A percentile compares a stretch with the other conserved stretches of the same genome.
phyloP scores from a whole-genome alignment of 2,113 vertebrate genomes.

The Halichoeres trimaculatus region DNA sequence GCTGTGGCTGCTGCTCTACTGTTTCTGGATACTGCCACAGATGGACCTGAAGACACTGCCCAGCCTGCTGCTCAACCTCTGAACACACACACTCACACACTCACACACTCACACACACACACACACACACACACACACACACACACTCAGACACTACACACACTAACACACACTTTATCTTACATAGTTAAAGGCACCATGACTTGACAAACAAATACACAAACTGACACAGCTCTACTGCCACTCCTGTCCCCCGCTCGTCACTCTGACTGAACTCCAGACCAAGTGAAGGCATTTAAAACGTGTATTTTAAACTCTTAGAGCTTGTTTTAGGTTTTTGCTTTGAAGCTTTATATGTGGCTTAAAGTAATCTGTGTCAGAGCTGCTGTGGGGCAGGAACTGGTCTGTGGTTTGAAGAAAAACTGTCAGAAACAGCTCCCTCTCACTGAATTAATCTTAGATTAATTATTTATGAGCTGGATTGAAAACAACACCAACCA shows the following conservation, averaged over 20 bases:
- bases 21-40: slow-evolving; percentile 90
- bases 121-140: slow-evolving; percentile 18
- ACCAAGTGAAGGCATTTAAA: slow-evolving; percentile 50
- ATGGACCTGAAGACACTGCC: slow-evolving; percentile 81
- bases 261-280: slow-evolving; percentile 15
- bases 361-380: slow-evolving; percentile 25
- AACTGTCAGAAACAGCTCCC: too few relatives aligned
- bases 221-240: slow-evolving; percentile 33
- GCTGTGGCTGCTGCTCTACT: slow-evolving; percentile 93
- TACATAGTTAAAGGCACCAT: neutral
- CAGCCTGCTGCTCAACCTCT: slow-evolving; percentile 70
- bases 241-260: slow-evolving; percentile 28
- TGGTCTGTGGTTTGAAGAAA: neutral
- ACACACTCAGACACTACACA: slow-evolving; percentile 9
- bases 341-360: slow-evolving; percentile 52
- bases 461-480: too few relatives aligned
- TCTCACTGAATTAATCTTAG: too few relatives aligned
- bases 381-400: neutral
- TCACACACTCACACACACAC: neutral
- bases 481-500: too few relatives aligned
- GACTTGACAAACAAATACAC: neutral
- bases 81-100: slow-evolving; percentile 30
- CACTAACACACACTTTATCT: neutral
- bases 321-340: slow-evolving; percentile 33
- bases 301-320: slow-evolving; percentile 43